Percentiles rank a stretch among this genome's conserved stretches.
Conservation (phyloP, 2,113 vertebrate species). For the mouse (Mus musculus) region GRCm39 chr12:48110001-48110500, state of each 20-base stretch:
- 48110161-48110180: not conserved
- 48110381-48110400: not conserved
- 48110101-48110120: not conserved
- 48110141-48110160: not conserved
- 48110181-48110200: not conserved
- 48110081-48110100: not conserved
- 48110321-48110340: not conserved
- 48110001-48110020: not conserved
- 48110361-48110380: not conserved
- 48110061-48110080: not conserved
- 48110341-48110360: not conserved
- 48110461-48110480: not conserved
- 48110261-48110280: not conserved
- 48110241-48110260: not conserved
- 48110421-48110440: not conserved
- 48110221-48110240: not conserved
- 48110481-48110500: not conserved
- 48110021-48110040: not conserved
- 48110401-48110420: not conserved
- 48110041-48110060: not conserved
- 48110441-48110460: not conserved
- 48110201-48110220: not conserved
- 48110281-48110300: not conserved
- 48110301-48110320: not conserved
- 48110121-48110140: too few species aligned